Percentiles rank a stretch among this genome's conserved stretches.
phyloP scores from a whole-genome alignment of 2,113 vertebrate genomes.

The Perca schrenkii region DNA sequence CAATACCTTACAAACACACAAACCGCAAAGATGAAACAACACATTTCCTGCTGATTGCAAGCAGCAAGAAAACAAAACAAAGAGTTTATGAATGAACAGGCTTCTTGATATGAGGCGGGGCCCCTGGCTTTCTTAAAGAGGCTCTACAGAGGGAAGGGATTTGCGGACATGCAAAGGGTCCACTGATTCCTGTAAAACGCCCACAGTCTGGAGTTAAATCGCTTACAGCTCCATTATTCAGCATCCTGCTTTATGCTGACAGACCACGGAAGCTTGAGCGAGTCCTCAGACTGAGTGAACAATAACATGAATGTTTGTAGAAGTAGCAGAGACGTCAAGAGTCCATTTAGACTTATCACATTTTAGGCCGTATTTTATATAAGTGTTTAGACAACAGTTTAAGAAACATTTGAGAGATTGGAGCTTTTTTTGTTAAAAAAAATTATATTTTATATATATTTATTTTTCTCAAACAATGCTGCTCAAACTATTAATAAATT shows the following conservation, averaged over 20 bases:
- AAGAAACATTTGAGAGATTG: not conserved
- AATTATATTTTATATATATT: not conserved
- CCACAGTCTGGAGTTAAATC: slow-evolving; percentile 25
- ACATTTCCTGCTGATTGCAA: slow-evolving; percentile 37
- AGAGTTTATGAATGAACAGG: slow-evolving; percentile 64
- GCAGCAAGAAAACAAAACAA: slow-evolving; percentile 46
- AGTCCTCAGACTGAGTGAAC: not conserved
- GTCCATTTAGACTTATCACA: not conserved
- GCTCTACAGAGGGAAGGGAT: slow-evolving; percentile 21
- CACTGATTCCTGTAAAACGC: slow-evolving; percentile 45
- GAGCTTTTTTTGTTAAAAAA: too few relatives aligned
- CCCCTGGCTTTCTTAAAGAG: slow-evolving; percentile 17
- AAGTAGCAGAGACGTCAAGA: not conserved
- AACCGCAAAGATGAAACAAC: slow-evolving; percentile 38
- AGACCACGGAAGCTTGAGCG: not conserved
- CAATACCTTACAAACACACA: slow-evolving; percentile 37
- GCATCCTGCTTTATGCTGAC: slow-evolving; percentile 54
- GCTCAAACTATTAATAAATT: not conserved
- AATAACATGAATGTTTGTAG: not conserved
- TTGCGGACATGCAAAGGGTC: slow-evolving; percentile 40
- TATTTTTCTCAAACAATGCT: not conserved
- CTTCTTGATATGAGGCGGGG: not conserved
- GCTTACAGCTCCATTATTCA: slow-evolving; percentile 54
- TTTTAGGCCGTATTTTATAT: not conserved
- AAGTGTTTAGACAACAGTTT: not conserved